A percentile compares a stretch with the other conserved stretches of the same genome.
phyloP scores from a whole-genome alignment of 1,140 invertebrate species.

The Drosophila albomicans region DNA sequence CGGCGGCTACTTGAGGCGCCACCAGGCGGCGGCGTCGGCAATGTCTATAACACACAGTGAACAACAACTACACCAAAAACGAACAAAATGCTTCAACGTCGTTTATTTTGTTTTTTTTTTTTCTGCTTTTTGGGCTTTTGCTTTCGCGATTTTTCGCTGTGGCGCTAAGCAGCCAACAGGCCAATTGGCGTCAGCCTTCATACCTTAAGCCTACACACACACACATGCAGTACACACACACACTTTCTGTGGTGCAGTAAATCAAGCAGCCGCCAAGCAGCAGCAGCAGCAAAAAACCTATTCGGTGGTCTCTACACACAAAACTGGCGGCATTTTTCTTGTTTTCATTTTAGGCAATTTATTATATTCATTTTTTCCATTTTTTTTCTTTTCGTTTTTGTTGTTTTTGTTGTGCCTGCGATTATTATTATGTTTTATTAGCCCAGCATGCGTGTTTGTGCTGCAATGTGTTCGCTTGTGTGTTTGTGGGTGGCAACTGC shows the following conservation, averaged over 20 bases:
- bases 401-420: slow-evolving; percentile 23
- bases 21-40: slow-evolving; percentile 58
- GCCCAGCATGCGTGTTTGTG: slow-evolving; percentile 31
- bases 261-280: slow-evolving; percentile 65
- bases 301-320: slow-evolving; percentile 58
- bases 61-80: slow-evolving; percentile 16
- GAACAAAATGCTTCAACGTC: slow-evolving; percentile 36
- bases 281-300: slow-evolving; percentile 57
- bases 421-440: slow-evolving; percentile 65
- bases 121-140: slow-evolving; percentile 37
- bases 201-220: slow-evolving; percentile 46
- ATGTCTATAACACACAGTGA: slow-evolving; percentile 48
- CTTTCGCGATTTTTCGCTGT: slow-evolving; percentile 48
- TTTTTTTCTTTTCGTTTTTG: slow-evolving; percentile 27
- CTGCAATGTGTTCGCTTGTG: neutral
- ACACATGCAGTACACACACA: neutral
- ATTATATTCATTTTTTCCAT: slow-evolving; percentile 41
- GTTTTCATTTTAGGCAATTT: slow-evolving; percentile 61
- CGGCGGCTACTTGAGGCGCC: slow-evolving; percentile 77
- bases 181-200: slow-evolving; percentile 80
- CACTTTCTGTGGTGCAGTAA: slow-evolving; percentile 45
- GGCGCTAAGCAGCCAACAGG: slow-evolving; percentile 56
- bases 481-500: slow-evolving; percentile 38
- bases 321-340: slow-evolving; percentile 68
- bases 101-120: slow-evolving; percentile 7